Evolutionary conservation across 2,113 vertebrate genomes (phyloP), one percentile per base, ranked within the genome.

Genomic region (Ibidorhyncha struthersii): DNA sequence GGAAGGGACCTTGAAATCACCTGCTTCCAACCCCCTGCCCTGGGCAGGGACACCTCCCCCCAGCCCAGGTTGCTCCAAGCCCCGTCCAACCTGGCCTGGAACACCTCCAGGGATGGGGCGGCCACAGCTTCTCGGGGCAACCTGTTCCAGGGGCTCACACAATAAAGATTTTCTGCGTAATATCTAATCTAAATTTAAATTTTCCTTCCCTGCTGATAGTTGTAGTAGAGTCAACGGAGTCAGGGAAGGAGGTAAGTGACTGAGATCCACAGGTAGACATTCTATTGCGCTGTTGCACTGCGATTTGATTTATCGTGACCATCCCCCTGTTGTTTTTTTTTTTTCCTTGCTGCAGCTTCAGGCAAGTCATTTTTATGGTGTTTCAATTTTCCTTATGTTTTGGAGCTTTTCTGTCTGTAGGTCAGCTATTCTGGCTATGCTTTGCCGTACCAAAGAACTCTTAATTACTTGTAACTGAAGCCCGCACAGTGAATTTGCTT

Each of bases 391-490:
- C 25, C 32, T 56, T 36, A 59, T 14, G 38, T 69, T 73, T 82
- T 86, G 29, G 58, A 89, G 34, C 38, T 53, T 63, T 88, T 71
- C 56, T 45, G 30, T 47, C 14, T 12, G 1, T 79, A 63, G 38
- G 45, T 47, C 55, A 58, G 79, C 59, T 78, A 22, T 66, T 89
- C 67, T 20, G 26, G 50, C 58, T 85, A 56, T 32, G 53, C 55
- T 72, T 87, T 91, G 40, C 82, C 78, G 52, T 80, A 53, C 45
- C 38, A 63, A 86, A 61, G 84, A 82, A 90, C 34, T 84, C 91
- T 78, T 90, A 49, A 74, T 87, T 93, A 45, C 10, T 56, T 89
- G 71, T 86, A 85, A 96, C 62, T 81, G 72, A 94, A 95, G 70
- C 47, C 47, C 86, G 63, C 19, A 18, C 41, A 90, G 61, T 89